Evolutionary conservation across 1,140 invertebrate genomes (phyloP).

Genomic region (Bicyclus anynana): DNA sequence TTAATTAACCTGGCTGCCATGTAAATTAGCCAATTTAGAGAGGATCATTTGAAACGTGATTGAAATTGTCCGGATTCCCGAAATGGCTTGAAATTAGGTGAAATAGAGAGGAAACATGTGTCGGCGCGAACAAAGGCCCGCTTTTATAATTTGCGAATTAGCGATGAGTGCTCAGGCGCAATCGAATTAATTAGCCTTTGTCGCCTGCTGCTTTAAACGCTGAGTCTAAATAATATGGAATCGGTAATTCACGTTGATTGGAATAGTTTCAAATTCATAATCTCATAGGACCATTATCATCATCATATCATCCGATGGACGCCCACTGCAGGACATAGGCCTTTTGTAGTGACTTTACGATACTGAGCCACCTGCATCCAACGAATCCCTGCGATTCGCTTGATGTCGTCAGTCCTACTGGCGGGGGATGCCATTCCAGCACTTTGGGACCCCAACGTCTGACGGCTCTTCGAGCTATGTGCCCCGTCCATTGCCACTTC

Average conservation of each 20-base stretch:
- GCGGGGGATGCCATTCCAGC: no score
- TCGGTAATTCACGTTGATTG: neutral
- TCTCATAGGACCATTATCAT: no score
- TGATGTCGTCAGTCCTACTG: no score
- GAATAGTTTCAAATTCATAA: neutral
- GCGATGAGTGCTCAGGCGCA: slow-evolving; percentile 53
- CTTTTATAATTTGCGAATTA: slow-evolving; percentile 70
- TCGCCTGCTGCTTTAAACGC: slow-evolving; percentile 31
- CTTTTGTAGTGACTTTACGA: no score
- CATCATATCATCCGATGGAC: no score
- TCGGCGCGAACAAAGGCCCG: slow-evolving; percentile 48
- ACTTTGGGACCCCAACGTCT: no score
- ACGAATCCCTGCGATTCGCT: no score
- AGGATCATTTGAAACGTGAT: slow-evolving; percentile 26
- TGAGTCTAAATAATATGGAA: slow-evolving; percentile 7
- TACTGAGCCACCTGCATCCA: no score
- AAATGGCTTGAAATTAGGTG: slow-evolving; percentile 46
- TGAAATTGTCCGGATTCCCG: slow-evolving; percentile 26
- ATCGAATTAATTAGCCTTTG: slow-evolving; percentile 68
- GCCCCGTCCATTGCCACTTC: no score
- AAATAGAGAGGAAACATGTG: slow-evolving; percentile 46
- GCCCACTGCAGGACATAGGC: no score
- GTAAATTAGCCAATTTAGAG: slow-evolving; percentile 2
- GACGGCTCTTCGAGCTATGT: no score
- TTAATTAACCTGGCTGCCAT: slow-evolving; percentile 1